A percentile compares a stretch with the other conserved stretches of the same genome.
Conservation (phyloP, 2,797 vertebrate genomes). For the Gallinago stenura region DNA sequence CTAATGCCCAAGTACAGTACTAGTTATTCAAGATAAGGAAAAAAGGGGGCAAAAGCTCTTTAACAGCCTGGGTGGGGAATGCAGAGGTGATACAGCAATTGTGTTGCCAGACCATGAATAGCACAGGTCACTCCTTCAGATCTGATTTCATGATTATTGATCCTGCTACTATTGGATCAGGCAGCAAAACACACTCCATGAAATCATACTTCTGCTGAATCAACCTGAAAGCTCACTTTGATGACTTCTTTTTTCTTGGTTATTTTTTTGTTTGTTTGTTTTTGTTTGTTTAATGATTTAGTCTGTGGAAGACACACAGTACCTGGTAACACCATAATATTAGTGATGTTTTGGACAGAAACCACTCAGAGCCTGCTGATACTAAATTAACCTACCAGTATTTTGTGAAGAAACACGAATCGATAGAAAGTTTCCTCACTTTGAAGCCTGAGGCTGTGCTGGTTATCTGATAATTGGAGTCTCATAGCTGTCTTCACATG, state of each 20-base stretch:
- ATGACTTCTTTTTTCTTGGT: neutral
- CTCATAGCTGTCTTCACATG: neutral
- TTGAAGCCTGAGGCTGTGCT: neutral
- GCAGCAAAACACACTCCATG: neutral
- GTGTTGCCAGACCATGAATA: neutral
- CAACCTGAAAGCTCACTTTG: neutral
- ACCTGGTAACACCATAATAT: neutral
- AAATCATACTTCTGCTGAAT: neutral
- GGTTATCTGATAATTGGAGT: neutral
- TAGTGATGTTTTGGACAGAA: neutral
- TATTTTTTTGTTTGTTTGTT: too few relatives aligned
- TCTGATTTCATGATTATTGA: neutral
- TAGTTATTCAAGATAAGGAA: neutral
- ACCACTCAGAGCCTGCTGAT: neutral
- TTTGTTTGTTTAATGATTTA: accelerated
- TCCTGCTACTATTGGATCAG: neutral
- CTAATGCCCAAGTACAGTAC: neutral
- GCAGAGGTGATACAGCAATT: neutral
- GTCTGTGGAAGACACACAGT: neutral
- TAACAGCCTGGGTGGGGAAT: neutral
- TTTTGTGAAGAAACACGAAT: neutral
- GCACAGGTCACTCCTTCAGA: neutral
- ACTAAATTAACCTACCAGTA: neutral
- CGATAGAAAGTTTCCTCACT: neutral
- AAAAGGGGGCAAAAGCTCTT: neutral